Base-by-base conservation (phyloP, 2,113 vertebrate genomes). In the Pyrgilauda ruficollis region DNA sequence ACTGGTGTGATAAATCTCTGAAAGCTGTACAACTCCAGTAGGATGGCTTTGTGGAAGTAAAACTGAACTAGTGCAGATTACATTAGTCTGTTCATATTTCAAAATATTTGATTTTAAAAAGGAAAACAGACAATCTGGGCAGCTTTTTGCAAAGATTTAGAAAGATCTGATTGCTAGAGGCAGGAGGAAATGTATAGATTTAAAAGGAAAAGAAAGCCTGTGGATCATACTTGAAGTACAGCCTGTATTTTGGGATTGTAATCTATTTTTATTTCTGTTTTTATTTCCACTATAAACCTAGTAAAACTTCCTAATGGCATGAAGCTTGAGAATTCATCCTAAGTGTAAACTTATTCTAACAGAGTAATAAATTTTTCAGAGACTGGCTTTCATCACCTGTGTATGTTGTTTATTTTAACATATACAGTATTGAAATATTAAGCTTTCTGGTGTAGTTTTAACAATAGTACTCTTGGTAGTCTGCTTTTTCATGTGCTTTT, bases 221-320 rank as follows among this genome's bases (percentile, higher is more conserved):
- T 77, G 95, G 91, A 95, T 95, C 88, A 88, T 93, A 88, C 87
- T 96, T 84, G 77, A 96, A 92, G 83, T 92, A 95, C 93, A 93
- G 96, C 88, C 69, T 96, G 87, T 93, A 94, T 97, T 97, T 97
- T 98, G 73, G 81, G 89, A 95, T 97, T 98, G 96, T 96, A 96
- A 94, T 97, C 89, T 97, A 97, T 97, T 98, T 98, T 97, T 98
- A 98, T 98, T 98, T 98, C 97, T 98, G 96, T 98, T 98, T 98
- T 97, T 97, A 93, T 98, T 96, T 97, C 92, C 78, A 97, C 67
- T 97, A 58, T 98, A 98, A 98, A 98, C 97, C 72, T 90, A 96
- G 95, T 98, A 98, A 98, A 98, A 96, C 95, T 97, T 97, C 83
- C 93, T 97, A 97, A 97, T 96, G 96, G 94, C 92, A 94, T 84